Evolutionary conservation across 2,113 vertebrate species (phyloP).

Genomic region (Cinclus mexicanus): DNA sequence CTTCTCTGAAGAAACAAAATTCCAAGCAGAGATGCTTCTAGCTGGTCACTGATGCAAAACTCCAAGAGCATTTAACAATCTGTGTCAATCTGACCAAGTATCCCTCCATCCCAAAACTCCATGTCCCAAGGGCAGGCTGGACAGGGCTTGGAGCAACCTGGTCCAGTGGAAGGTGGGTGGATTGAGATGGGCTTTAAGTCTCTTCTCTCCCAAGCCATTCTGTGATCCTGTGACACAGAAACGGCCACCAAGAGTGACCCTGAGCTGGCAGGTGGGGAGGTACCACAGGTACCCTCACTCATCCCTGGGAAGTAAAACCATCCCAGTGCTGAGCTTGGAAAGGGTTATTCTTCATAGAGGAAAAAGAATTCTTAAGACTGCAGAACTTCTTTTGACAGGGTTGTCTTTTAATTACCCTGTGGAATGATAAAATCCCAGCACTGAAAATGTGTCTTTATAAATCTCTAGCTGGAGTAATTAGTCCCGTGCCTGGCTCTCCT

Average conservation of each 20-base stretch:
- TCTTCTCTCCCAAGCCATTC: background rate
- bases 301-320: background rate
- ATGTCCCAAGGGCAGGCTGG: rapidly evolving
- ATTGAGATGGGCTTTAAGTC: background rate
- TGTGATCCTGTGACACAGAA: background rate
- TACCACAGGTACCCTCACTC: rapidly evolving
- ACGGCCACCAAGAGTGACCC: rapidly evolving
- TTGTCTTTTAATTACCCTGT: slow-evolving; percentile 65
- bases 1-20: background rate
- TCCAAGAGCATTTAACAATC: background rate
- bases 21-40: background rate
- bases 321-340: background rate
- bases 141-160: rapidly evolving
- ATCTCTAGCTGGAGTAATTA: slow-evolving; percentile 70
- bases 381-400: slow-evolving; percentile 57
- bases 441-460: slow-evolving; percentile 65
- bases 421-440: slow-evolving; percentile 66
- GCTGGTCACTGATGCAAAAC: rapidly evolving
- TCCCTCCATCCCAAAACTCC: background rate
- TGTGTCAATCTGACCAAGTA: background rate
- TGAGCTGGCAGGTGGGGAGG: background rate
- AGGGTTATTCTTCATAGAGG: background rate
- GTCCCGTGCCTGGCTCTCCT: slow-evolving; percentile 63
- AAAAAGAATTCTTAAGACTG: slow-evolving; percentile 7
- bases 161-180: rapidly evolving